Conservation (phyloP, 2,888 invertebrate species). For the Pemphredon lugubris region DNA sequence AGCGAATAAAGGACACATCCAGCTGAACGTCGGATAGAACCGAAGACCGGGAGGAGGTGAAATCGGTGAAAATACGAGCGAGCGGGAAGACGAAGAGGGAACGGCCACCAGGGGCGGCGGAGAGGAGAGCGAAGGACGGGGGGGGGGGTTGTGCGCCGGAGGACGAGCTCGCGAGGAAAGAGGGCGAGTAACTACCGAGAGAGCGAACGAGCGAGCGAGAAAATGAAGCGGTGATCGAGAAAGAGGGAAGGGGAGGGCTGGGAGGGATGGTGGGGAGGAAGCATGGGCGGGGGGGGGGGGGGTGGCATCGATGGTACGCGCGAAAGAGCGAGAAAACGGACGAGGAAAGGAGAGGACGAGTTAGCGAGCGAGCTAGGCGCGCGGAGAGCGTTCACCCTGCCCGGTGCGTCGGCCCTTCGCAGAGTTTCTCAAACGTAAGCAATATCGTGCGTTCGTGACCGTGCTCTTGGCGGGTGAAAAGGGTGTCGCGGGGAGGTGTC, state of each 20-base stretch:
- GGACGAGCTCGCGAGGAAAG: constrained; percentile 2
- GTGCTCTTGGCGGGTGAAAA: constrained; percentile 42
- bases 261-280: too few relatives aligned
- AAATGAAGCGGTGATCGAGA: too few relatives aligned
- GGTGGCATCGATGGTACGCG: too few relatives aligned
- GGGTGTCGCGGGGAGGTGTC: constrained; percentile 19
- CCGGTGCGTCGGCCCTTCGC: constrained; percentile 76
- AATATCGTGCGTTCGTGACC: constrained; percentile 45
- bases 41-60: constrained; percentile 6
- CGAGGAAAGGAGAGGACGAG: constrained; percentile 23
- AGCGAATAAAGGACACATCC: background rate
- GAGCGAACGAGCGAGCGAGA: constrained; percentile 24
- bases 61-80: constrained; percentile 5
- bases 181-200: constrained; percentile 13
- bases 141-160: background rate
- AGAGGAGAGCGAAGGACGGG: background rate
- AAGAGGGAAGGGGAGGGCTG: too few relatives aligned
- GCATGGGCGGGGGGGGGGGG: too few relatives aligned
- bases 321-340: background rate
- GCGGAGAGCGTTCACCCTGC: constrained; percentile 75
- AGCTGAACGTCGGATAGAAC: background rate
- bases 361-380: constrained; percentile 43
- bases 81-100: background rate
- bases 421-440: constrained; percentile 74
- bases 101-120: background rate